Base-by-base conservation (phyloP, 2,113 vertebrate species). In the Atherinomorus stipes region DNA sequence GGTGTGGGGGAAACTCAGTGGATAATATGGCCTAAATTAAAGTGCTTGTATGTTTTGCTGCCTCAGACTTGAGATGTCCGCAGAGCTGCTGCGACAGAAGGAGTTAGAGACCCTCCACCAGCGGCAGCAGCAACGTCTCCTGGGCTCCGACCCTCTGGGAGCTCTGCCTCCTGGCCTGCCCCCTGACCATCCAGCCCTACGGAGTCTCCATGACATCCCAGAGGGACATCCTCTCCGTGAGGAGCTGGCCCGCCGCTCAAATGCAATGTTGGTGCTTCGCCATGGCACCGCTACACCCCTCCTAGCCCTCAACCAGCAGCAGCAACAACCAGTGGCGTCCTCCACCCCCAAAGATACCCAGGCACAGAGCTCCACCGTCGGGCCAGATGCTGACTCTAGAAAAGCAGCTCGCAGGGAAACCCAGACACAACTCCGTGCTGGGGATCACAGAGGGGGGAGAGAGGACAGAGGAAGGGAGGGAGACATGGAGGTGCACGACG, bases 31-130 rank as follows among this genome's bases (percentile, higher is more conserved):
- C 11, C 11, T 25, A 3, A 11, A 16, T 49, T 76, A 9, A 74
- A 47, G 38, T 60, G 16, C 18, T 7, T 60, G 3, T 81, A 21
- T 84, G 61, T 73, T 68, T 75, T 0, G 1, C 15, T 25, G 21
- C 37, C n/a, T 51, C 64, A 98, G 97, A 89, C 86, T 99, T 64
- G 98, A 99, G 94, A 96, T 98, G 95, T 98, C 98, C 0, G 96
- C 98, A 0, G 98, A 99, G 87, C 91, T 99, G 26, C 93, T 99
- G 62, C 94, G 98, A 19, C 97, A 97, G 80, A 99, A 98, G 73
- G 97, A 99, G 86, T 90, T 97, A 87, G 97, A 99, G 84, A 95
- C 76, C 23, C 91, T 95, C 21, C 96, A 95, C 79, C 92, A 95
- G 70, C 91, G 95, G 38, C 96, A 97, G 16, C 95, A 96, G 42